Conservation (phyloP, 2,797 vertebrate genomes). For the Mormyrus hasselquistii region DNA sequence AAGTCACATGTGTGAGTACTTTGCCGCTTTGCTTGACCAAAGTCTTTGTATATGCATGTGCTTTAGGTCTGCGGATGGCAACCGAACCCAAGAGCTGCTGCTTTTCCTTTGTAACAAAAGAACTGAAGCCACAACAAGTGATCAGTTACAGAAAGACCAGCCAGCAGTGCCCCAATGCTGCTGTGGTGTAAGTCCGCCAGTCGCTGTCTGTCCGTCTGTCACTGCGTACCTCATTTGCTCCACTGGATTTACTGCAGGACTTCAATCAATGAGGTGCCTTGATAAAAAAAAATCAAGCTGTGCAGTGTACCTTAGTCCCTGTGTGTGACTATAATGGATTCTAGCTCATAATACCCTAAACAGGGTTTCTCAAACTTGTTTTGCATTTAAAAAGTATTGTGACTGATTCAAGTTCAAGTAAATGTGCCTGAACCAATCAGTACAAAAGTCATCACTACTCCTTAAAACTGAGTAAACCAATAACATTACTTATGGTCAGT, state of each 20-base stretch:
- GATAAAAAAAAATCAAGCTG: not conserved
- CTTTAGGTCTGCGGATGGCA: slow-evolving; percentile 34
- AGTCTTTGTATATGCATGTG: slow-evolving; percentile 36
- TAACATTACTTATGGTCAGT: not conserved
- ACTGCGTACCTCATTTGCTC: not conserved
- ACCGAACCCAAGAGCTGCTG: slow-evolving; percentile 53
- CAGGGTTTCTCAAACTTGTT: not conserved
- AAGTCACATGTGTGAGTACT: not conserved
- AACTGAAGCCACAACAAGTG: slow-evolving; percentile 29
- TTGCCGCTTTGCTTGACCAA: not conserved
- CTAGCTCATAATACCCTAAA: not conserved
- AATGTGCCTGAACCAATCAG: not conserved
- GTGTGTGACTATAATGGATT: not conserved
- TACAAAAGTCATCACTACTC: not conserved
- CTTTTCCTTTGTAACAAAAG: slow-evolving; percentile 33
- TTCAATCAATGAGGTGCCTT: not conserved
- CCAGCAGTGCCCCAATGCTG: slow-evolving; percentile 52
- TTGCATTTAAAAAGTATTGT: not conserved
- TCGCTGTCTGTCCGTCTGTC: not conserved
- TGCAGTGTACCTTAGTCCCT: not conserved
- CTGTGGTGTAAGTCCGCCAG: slow-evolving; percentile 49
- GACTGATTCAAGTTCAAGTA: not conserved
- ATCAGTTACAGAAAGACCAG: slow-evolving; percentile 47
- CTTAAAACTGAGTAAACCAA: not conserved
- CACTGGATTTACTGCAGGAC: not conserved